Base-by-base conservation (phyloP, 2,888 invertebrate species). In the Drosophila formosana region DNA sequence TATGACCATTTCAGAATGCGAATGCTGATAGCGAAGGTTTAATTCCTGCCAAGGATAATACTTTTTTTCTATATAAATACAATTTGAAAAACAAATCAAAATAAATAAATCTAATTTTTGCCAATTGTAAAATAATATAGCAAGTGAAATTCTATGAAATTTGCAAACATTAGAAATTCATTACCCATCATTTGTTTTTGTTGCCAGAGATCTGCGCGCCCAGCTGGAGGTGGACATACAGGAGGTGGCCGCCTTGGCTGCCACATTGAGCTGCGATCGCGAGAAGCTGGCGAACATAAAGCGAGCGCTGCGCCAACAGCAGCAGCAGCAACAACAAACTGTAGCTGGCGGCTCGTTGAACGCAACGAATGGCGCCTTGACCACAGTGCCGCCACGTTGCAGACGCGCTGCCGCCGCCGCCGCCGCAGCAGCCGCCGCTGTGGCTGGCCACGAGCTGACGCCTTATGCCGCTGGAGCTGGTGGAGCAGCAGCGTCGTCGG, bases 131-230 rank as follows among this genome's bases (percentile, higher is more conserved):
- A 28, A 28, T 28, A 28, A 28, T 28, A 28, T 28, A 28, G 28
- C 3, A 28, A 28, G 18, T 18, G 18, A 18, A 18, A 18, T 18
- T 18, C 18, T 18, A 18, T 26, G 26, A 26, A 26, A 26, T 26
- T 26, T 26, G 26, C 5, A 5, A 26, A 1, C 26, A 26, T 4
- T 26, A 26, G 26, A 26, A 26, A 26, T 28, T 28, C 0, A 28
- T 28, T 28, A 28, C 30, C 7, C 2, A 30, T 30, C 2, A 30
- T 7, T 30, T 6, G 6, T 30, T 5, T 11, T 5, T 2, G 37
- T 5, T n/a, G 97, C 96, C 96, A 98, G 98, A 0, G 99, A 99
- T 92, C 93, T 99, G 61, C 94, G 99, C 76, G 99, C 99, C 0
- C 96, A 96, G 82, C 93, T 99, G 46, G 99, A 99, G 93, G 91